Percentiles rank a stretch among this genome's conserved stretches.
These are phyloP conservation scores for Sebastes hubbsi DNA, from an alignment of 2,797 vertebrate genomes.

Conservation along the genomic window DNA sequence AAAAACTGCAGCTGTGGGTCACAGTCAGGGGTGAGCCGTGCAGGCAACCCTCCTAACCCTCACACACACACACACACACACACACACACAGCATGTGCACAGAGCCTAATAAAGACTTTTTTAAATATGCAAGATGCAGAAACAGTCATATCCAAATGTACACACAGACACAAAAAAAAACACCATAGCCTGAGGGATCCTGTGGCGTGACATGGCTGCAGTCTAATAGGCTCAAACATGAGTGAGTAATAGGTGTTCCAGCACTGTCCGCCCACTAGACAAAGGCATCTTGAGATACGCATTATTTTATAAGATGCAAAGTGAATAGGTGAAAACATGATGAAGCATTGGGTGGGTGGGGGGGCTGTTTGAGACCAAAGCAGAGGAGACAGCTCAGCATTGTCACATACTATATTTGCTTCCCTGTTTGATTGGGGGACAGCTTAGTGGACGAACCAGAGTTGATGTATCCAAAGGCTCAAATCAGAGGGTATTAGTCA, in stretches of 20 bases:
- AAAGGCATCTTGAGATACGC: conserved; percentile 68
- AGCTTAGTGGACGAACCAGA: conserved; percentile 50
- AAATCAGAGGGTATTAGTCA: conserved; percentile 41
- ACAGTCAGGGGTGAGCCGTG: conserved; percentile 57
- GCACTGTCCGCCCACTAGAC: conserved; percentile 71
- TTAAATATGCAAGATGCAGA: conserved; percentile 39
- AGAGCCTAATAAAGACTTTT: conserved; percentile 35
- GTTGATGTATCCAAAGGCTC: conserved; percentile 59
- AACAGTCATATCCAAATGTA: conserved; percentile 44
- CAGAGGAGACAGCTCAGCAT: conserved; percentile 66
- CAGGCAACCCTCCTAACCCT: neutral
- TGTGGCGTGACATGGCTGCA: conserved; percentile 65
- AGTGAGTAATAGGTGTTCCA: conserved; percentile 77
- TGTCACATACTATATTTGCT: conserved; percentile 69
- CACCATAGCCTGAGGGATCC: conserved; percentile 43
- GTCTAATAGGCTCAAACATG: conserved; percentile 64
- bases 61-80: conserved; percentile 1
- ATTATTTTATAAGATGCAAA: conserved; percentile 69
- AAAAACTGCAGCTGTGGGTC: conserved; percentile 73
- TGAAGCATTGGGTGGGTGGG: conserved; percentile 42
- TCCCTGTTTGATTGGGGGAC: conserved; percentile 68
- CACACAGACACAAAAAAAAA: neutral
- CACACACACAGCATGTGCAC: neutral
- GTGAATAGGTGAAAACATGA: conserved; percentile 72
- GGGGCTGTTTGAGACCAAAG: conserved; percentile 56